Percentiles rank a stretch among this genome's conserved stretches.
These are phyloP conservation scores for Dryomyza anilis DNA, from an alignment of 2,888 invertebrate genomes.

Conservation along the genomic window DNA sequence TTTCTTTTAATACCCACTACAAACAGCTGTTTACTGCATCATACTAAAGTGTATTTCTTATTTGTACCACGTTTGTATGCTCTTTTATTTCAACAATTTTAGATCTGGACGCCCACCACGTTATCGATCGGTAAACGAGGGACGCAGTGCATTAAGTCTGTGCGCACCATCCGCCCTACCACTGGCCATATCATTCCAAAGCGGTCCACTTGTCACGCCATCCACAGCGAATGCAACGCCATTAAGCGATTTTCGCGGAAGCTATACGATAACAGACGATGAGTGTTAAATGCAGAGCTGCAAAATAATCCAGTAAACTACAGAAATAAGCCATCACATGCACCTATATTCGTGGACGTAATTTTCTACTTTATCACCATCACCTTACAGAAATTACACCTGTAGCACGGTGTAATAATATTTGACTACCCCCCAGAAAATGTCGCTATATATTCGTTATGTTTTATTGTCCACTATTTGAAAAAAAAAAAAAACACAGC, in stretches of 20 bases:
- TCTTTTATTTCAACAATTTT: conserved; percentile 41
- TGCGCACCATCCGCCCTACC: conserved; percentile 77
- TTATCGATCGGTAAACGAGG: conserved; percentile 74
- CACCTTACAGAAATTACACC: no score
- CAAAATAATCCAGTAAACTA: not conserved
- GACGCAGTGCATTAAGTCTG: conserved; percentile 72
- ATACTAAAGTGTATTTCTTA: not conserved
- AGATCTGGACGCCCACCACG: conserved; percentile 75
- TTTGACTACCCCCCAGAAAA: no score
- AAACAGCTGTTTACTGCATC: no score
- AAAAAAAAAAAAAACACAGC: no score
- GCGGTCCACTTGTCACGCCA: conserved; percentile 63
- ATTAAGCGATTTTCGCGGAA: conserved; percentile 59
- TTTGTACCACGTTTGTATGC: not conserved
- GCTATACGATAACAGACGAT: conserved; percentile 59
- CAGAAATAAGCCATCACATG: no score
- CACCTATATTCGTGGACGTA: no score
- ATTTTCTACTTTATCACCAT: no score
- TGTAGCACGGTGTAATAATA: no score
- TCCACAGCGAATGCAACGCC: conserved; percentile 57
- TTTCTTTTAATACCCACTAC: no score
- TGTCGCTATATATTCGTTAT: no score
- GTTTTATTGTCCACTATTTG: no score
- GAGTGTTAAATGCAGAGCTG: conserved; percentile 49
- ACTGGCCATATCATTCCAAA: conserved; percentile 76